Evolutionary conservation across 2,113 vertebrate genomes (phyloP).

Genomic region (Odontesthes bonariensis): DNA sequence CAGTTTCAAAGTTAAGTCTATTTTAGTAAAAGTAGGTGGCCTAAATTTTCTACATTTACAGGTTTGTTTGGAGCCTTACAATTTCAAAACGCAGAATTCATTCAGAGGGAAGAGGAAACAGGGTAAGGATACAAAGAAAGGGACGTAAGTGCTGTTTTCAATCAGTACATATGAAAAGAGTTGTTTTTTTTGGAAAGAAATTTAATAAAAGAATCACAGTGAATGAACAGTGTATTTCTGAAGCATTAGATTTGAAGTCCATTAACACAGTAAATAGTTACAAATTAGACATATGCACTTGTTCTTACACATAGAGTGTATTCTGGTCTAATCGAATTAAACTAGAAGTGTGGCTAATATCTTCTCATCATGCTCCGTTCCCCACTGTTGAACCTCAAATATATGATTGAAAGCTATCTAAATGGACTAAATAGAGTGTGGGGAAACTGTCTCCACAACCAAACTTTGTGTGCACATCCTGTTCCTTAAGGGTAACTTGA

Average conservation of each 20-base stretch:
- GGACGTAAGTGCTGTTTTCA: too few relatives aligned
- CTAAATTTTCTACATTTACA: too few relatives aligned
- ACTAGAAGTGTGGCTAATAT: slow-evolving; percentile 20
- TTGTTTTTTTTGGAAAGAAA: too few relatives aligned
- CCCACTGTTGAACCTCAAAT: slow-evolving; percentile 5
- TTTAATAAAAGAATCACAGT: too few relatives aligned
- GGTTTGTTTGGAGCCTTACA: too few relatives aligned
- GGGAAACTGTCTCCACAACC: slow-evolving; percentile 8
- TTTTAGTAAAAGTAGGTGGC: too few relatives aligned
- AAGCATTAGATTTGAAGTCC: not conserved
- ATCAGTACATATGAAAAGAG: too few relatives aligned
- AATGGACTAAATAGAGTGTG: slow-evolving; percentile 74
- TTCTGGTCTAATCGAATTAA: slow-evolving; percentile 44
- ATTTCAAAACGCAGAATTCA: too few relatives aligned
- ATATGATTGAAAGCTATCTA: slow-evolving; percentile 72
- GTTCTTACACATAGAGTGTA: slow-evolving; percentile 19
- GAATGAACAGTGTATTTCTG: not conserved
- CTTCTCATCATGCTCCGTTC: not conserved
- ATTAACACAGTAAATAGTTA: not conserved
- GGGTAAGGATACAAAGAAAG: too few relatives aligned
- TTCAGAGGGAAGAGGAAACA: too few relatives aligned
- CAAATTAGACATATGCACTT: not conserved
- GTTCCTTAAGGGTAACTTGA: slow-evolving; percentile 4
- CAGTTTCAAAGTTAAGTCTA: too few relatives aligned
- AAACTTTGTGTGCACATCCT: slow-evolving; percentile 39